phyloP scores from a whole-genome alignment of 2,113 vertebrate species.

The Urocolius indicus region DNA sequence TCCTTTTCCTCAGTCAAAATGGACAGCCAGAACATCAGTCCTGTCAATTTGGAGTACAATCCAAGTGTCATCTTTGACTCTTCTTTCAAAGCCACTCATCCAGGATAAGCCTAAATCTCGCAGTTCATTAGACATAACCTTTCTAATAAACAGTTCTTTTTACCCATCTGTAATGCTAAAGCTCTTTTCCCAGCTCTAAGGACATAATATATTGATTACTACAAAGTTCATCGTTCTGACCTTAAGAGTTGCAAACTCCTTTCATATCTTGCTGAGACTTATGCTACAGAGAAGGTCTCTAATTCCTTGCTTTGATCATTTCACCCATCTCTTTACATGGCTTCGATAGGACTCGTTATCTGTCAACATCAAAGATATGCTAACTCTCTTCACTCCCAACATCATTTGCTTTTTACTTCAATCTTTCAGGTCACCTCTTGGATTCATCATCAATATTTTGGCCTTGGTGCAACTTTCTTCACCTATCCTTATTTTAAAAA shows the following conservation, averaged over 20 bases:
- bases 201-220: conserved; percentile 5
- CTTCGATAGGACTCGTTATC: not conserved
- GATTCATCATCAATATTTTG: not conserved
- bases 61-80: not conserved
- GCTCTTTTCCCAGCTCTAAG: not conserved
- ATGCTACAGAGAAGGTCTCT: not conserved
- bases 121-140: not conserved
- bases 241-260: not conserved
- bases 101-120: not conserved
- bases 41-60: not conserved
- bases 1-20: not conserved
- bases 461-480: not conserved
- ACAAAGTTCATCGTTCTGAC: conserved; percentile 7
- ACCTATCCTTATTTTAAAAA: not conserved
- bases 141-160: not conserved
- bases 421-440: not conserved
- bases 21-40: not conserved
- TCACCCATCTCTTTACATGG: not conserved
- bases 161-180: not conserved
- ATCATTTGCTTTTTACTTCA: not conserved
- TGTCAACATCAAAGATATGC: conserved; percentile 11
- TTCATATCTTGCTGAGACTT: not conserved
- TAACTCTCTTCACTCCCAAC: not conserved
- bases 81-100: not conserved
- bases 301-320: conserved; percentile 7